Evolutionary conservation across 1,140 invertebrate genomes (phyloP).

Genomic region (Lasioglossum albipes): DNA sequence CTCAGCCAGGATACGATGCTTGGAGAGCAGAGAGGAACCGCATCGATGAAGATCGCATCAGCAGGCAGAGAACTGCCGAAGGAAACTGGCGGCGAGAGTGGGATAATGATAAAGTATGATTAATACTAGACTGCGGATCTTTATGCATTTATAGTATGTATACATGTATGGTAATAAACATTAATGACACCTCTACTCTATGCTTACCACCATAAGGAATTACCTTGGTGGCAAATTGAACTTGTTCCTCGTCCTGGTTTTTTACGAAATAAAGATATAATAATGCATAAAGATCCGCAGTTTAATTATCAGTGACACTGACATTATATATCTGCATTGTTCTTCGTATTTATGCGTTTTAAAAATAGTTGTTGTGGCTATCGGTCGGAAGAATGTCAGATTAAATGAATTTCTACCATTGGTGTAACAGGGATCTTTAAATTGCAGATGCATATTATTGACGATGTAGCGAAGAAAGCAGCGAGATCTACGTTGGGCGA

Average conservation of each 20-base stretch:
- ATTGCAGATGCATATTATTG: conserved; percentile 66
- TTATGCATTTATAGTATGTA: too few relatives aligned
- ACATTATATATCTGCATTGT: background rate
- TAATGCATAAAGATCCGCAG: too few relatives aligned
- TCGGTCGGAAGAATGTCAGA: background rate
- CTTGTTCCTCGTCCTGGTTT: too few relatives aligned
- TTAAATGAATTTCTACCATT: background rate
- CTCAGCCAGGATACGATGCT: conserved; percentile 76
- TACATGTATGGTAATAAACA: too few relatives aligned
- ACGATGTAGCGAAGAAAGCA: conserved; percentile 64
- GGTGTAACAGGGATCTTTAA: conserved; percentile 8
- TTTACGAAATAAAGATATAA: too few relatives aligned
- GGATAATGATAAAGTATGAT: conserved; percentile 78
- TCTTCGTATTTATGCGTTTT: background rate
- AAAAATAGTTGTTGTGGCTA: background rate
- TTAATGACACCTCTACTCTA: too few relatives aligned
- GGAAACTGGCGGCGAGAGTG: conserved; percentile 80
- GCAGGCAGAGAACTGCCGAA: conserved; percentile 77
- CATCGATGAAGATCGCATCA: conserved; percentile 79
- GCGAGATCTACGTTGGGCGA: conserved; percentile 56
- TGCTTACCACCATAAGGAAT: too few relatives aligned
- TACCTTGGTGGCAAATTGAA: too few relatives aligned
- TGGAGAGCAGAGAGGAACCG: conserved; percentile 79
- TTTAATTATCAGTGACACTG: background rate
- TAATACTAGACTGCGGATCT: background rate